Conservation (phyloP, 1,140 invertebrate genomes). For the Melipona quadrifasciata region DNA sequence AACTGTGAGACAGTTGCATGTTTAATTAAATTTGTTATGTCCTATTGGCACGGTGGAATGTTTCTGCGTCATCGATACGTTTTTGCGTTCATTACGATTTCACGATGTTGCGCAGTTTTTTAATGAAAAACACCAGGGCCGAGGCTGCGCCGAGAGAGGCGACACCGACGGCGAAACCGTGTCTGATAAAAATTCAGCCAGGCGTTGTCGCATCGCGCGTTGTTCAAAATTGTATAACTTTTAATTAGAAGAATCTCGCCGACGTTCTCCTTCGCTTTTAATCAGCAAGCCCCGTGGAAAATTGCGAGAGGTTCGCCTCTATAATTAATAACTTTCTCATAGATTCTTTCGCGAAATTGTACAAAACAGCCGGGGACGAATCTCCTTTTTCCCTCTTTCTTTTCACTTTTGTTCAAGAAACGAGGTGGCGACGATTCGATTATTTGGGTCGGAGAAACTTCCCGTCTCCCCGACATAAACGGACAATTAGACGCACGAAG, state of each 20-base stretch:
- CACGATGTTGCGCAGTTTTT: background rate
- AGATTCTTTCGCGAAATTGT: background rate
- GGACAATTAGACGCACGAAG: background rate
- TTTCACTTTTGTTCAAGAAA: too few relatives aligned
- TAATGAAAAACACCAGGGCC: background rate
- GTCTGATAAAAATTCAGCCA: background rate
- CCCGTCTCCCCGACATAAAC: background rate
- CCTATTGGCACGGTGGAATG: background rate
- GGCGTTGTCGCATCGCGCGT: background rate
- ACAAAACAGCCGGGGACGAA: background rate
- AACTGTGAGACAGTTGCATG: background rate
- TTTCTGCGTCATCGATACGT: background rate
- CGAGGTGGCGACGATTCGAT: too few relatives aligned
- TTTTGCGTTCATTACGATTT: background rate
- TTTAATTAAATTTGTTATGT: slow-evolving; percentile 8
- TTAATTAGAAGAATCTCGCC: slow-evolving; percentile 23
- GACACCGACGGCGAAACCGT: background rate
- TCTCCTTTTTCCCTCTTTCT: too few relatives aligned
- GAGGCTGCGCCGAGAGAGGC: background rate
- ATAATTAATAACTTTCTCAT: slow-evolving; percentile 22
- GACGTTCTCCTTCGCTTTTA: background rate
- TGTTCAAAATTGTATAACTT: slow-evolving; percentile 17
- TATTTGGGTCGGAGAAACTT: background rate
- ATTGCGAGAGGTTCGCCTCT: background rate
- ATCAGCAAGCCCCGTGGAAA: background rate